phyloP scores from a whole-genome alignment of 2,797 vertebrate genomes.

The Capromys pilorides region DNA sequence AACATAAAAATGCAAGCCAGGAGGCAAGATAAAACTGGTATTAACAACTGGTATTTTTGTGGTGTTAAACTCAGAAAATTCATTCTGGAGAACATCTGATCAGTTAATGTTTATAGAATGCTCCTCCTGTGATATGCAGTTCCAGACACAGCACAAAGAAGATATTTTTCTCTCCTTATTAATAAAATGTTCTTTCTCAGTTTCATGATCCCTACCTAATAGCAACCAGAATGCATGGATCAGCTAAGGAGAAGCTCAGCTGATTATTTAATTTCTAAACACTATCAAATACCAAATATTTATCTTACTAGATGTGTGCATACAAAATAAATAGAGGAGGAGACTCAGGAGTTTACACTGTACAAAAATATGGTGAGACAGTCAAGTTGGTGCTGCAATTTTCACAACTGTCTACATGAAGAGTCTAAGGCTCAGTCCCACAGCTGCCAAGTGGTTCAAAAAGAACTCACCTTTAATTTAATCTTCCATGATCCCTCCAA shows the following conservation, averaged over 20 bases:
- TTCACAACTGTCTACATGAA: background rate
- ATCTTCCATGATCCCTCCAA: background rate
- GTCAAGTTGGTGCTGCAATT: background rate
- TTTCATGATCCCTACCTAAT: background rate
- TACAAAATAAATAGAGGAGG: background rate
- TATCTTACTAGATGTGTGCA: background rate
- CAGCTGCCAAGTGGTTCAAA: background rate
- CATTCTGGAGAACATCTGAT: background rate
- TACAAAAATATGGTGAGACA: background rate
- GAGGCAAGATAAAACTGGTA: background rate
- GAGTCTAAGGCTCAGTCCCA: background rate
- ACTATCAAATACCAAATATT: background rate
- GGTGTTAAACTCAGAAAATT: constrained; percentile 2
- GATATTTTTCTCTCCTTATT: background rate
- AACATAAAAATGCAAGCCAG: background rate
- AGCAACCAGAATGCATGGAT: background rate
- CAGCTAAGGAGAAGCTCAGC: background rate
- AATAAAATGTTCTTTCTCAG: background rate
- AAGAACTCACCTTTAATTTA: background rate
- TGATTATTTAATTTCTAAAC: constrained; percentile 34
- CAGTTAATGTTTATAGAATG: background rate
- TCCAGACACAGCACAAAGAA: background rate
- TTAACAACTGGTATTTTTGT: constrained; percentile 34
- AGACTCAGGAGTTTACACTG: background rate
- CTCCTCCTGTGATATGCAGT: background rate